phyloP scores from a whole-genome alignment of 2,888 invertebrate genomes.

The Neocrepidodera transversa region DNA sequence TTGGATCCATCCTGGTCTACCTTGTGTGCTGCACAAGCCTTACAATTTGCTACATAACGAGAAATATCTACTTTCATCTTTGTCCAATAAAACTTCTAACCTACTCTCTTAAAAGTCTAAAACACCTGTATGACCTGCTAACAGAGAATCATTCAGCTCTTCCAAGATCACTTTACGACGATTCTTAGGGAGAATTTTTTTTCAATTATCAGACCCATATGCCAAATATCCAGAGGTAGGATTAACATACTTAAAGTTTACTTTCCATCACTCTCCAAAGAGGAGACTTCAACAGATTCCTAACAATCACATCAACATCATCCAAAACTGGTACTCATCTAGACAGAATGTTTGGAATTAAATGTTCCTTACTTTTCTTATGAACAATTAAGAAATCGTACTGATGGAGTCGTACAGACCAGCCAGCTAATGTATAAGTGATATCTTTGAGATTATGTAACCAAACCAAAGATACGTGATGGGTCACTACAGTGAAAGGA shows the following conservation, averaged over 20 bases:
- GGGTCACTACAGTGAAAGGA: slow-evolving; percentile 32
- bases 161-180: background rate
- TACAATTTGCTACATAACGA: background rate
- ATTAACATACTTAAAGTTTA: background rate
- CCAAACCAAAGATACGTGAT: slow-evolving; percentile 23
- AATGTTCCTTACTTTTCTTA: slow-evolving; percentile 24
- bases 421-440: slow-evolving; percentile 7
- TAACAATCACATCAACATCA: no score
- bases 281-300: no score
- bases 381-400: slow-evolving; percentile 37
- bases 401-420: slow-evolving; percentile 26
- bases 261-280: no score
- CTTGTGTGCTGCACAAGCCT: slow-evolving; percentile 4
- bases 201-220: background rate
- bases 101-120: background rate
- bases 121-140: background rate
- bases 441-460: slow-evolving; percentile 29
- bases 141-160: background rate
- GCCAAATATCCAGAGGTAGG: background rate
- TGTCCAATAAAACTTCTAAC: background rate
- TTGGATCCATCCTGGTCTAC: slow-evolving; percentile 13
- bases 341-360: slow-evolving; percentile 27
- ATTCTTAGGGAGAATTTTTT: background rate
- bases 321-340: background rate
- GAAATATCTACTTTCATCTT: background rate